Percentiles rank a stretch among this genome's conserved stretches.
Conservation (phyloP, 2,113 vertebrate species). For the Dromiciops gliroides region DNA sequence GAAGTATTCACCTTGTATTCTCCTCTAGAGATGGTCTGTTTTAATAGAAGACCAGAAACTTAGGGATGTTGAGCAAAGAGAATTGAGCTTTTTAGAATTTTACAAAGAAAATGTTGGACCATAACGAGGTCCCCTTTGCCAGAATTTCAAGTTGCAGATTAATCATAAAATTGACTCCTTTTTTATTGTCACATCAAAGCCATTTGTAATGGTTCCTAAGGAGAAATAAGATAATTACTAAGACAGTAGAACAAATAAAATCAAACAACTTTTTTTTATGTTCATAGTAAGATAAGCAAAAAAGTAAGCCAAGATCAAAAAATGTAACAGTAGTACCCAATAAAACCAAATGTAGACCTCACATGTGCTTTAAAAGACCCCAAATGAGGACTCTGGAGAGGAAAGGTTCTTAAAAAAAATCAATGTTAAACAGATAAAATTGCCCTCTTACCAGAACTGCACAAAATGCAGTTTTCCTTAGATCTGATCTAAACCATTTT, state of each 20-base stretch:
- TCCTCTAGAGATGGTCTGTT: not conserved
- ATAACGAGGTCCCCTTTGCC: not conserved
- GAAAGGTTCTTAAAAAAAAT: not conserved
- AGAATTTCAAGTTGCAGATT: not conserved
- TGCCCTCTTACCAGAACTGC: not conserved
- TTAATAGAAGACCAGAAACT: not conserved
- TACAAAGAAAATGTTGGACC: not conserved
- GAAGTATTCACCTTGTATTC: not conserved
- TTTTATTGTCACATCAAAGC: not conserved
- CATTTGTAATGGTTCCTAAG: not conserved
- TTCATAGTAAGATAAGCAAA: not conserved
- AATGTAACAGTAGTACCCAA: not conserved
- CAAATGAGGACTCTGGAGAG: not conserved
- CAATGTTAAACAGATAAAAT: not conserved
- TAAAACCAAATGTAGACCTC: not conserved
- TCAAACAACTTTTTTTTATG: not conserved
- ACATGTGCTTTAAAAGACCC: not conserved
- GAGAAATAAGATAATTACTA: not conserved
- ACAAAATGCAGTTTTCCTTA: not conserved
- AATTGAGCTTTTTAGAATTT: not conserved
- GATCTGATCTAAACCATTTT: not conserved
- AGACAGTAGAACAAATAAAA: not conserved
- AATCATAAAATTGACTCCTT: not conserved
- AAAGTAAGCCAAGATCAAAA: not conserved
- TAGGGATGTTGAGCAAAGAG: not conserved